Conservation (phyloP, 2,113 vertebrate species). For the Synodontis membranacea region DNA sequence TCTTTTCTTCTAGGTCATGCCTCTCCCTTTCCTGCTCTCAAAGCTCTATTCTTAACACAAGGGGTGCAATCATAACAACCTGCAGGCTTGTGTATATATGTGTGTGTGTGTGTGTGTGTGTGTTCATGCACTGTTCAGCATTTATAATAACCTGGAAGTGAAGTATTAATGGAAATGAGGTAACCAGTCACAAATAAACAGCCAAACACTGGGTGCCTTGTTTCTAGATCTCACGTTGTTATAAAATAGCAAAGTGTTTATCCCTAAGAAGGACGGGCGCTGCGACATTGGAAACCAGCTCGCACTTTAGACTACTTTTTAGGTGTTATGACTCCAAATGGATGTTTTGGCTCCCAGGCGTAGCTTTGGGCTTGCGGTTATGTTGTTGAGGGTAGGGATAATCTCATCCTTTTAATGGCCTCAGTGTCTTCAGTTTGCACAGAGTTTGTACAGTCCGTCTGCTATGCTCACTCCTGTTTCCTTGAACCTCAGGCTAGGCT, state of each 20-base stretch:
- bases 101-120: background rate
- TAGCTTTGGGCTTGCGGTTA: constrained; percentile 13
- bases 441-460: background rate
- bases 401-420: background rate
- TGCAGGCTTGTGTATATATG: constrained; percentile 19
- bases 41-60: constrained; percentile 29
- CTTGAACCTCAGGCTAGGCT: background rate
- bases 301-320: background rate
- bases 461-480: background rate
- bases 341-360: constrained; percentile 18
- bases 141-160: constrained; percentile 18
- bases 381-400: background rate
- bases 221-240: constrained; percentile 21
- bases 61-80: constrained; percentile 35
- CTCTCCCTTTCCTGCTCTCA: constrained; percentile 45
- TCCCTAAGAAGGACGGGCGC: background rate
- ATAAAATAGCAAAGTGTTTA: constrained; percentile 25
- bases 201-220: constrained; percentile 9
- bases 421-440: background rate
- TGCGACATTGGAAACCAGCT: background rate
- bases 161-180: constrained; percentile 38
- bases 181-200: constrained; percentile 32
- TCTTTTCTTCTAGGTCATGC: constrained; percentile 39
- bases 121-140: background rate
- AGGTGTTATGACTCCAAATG: constrained; percentile 5